Conservation (phyloP, 2,113 vertebrate species). For the Entomyzon cyanotis region DNA sequence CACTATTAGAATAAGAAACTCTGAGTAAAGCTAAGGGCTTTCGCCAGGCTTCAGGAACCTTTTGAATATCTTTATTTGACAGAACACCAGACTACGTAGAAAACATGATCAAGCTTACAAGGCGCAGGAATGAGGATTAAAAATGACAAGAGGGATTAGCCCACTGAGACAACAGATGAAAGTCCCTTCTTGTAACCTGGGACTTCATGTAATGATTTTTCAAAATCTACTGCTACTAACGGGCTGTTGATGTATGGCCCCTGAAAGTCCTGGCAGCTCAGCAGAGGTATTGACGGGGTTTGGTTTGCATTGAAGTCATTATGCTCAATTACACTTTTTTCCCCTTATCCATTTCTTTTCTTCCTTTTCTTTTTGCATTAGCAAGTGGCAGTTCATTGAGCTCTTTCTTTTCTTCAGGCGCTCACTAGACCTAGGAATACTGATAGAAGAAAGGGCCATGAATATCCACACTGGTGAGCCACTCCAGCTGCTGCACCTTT, state of each 20-base stretch:
- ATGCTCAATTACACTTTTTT: neutral
- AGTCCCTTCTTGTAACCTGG: neutral
- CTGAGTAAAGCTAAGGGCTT: neutral
- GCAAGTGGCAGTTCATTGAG: neutral
- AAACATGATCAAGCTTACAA: neutral
- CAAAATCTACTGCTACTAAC: neutral
- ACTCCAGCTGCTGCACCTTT: neutral
- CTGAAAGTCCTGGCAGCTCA: neutral
- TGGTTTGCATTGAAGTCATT: neutral
- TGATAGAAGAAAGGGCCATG: neutral
- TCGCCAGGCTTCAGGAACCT: neutral
- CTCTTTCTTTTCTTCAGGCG: neutral
- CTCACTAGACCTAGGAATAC: neutral
- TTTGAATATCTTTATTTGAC: conserved; percentile 2
- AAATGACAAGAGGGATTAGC: conserved; percentile 35
- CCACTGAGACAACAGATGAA: conserved; percentile 2
- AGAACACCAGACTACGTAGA: neutral
- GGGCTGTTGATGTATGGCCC: neutral
- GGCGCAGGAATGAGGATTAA: neutral
- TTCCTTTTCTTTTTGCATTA: neutral
- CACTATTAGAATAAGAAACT: neutral
- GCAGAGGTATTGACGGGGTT: neutral
- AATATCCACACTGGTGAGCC: neutral
- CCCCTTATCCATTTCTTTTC: neutral
- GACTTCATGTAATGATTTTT: conserved; percentile 36